Evolutionary conservation across 2,888 invertebrate species (phyloP), one percentile per base, ranked within the genome.

Genomic region (Nomada hirtipes): DNA sequence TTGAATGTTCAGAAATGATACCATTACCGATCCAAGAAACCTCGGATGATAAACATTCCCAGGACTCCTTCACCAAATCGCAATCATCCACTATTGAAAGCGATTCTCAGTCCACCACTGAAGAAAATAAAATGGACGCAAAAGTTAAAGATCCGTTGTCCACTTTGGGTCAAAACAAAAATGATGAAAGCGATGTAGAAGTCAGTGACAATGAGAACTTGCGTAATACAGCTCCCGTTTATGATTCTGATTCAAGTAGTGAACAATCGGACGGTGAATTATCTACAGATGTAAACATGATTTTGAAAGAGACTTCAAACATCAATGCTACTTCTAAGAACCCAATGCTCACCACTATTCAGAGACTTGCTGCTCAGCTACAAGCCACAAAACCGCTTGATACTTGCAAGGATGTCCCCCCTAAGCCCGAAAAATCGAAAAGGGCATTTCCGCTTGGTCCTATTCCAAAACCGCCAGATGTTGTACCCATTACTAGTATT

Each of bases 331-430:
- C 91, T 0, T 88, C 90, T 0, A 92, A 91, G 47, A 92, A 86
- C 23, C 90, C 89, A 0, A 93, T 93, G 92, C 86, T 92, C 76
- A 92, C 92, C 26, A 93, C 93, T 2, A 93, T 93, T 61, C 93
- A 93, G 59, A 90, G 93, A 68, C 88, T 94, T 0, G 93, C 93
- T 1, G 94, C 94, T 7, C 92, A 93, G 26, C 80, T 94, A 15
- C 90, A 93, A 82, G 89, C 89, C 61, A 84, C 89, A 57, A 92
- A 93, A 63, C 81, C 88, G 10, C 53, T 72, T 15, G 84, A 84
- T 47, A 7, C 29, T 15, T n/a, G 29, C 59, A 69, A 68, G 3
- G 72, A 67, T 1, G 64, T 7, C 47, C 36, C 42, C 13, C 53
- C 29, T 2, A 65, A 64, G 42, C n/a, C 64, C 4, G 71, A 75